A percentile compares a stretch with the other conserved stretches of the same genome.
phyloP scores from a whole-genome alignment of 30 jellyfish, hydroid and myxozoan genomes.

The Turritopsis rubra region DNA sequence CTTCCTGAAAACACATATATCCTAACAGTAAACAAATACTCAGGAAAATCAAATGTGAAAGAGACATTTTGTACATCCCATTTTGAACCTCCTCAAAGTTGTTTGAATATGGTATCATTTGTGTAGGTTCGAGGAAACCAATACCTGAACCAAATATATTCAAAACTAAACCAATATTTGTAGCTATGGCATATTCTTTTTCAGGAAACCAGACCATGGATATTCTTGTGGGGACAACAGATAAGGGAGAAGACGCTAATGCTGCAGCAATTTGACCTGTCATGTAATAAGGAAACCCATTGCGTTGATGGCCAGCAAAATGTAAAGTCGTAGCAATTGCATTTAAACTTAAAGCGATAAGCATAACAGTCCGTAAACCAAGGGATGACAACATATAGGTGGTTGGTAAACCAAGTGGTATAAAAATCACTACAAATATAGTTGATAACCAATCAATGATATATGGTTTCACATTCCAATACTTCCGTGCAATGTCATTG shows the following conservation, averaged over 20 bases:
- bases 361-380: conserved; percentile 2
- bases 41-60: not conserved
- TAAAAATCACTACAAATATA: conserved; percentile 43
- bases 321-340: not conserved
- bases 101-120: not conserved
- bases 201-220: conserved; percentile 16
- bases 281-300: not conserved
- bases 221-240: conserved; percentile 6
- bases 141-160: not conserved
- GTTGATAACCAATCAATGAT: conserved; percentile 57
- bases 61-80: not conserved
- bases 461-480: conserved; percentile 29
- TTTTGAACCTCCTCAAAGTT: not conserved
- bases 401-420: conserved; percentile 58
- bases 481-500: conserved; percentile 39
- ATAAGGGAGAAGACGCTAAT: not conserved
- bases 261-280: not conserved
- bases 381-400: conserved; percentile 34
- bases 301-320: not conserved
- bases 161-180: not conserved
- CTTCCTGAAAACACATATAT: not conserved
- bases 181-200: conserved; percentile 2
- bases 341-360: conserved; percentile 4
- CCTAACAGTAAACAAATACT: not conserved
- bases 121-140: not conserved